A percentile compares a stretch with the other conserved stretches of the same genome.
Evolutionary conservation across 2,797 vertebrate genomes (phyloP).

Genomic region (Hirundo rustica): DNA sequence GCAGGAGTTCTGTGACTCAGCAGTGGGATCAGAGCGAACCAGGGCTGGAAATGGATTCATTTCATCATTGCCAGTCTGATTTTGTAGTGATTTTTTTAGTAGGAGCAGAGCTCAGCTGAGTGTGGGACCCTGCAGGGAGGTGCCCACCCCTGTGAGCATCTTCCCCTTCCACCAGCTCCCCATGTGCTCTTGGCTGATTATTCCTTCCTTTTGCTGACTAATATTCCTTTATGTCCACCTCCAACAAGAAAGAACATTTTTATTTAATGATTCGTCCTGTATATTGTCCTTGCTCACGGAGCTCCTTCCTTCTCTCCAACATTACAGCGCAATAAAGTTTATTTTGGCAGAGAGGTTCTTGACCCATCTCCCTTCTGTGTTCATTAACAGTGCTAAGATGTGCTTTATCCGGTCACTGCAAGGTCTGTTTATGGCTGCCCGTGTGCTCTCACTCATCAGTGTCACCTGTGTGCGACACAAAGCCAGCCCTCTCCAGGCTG

Average conservation of each 20-base stretch:
- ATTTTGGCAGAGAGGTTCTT: background rate
- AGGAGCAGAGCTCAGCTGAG: background rate
- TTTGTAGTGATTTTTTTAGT: background rate
- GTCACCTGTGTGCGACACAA: background rate
- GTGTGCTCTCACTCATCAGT: background rate
- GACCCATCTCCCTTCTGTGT: background rate
- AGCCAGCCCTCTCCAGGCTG: background rate
- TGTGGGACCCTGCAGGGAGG: background rate
- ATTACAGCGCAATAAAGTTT: background rate
- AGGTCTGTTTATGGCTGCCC: background rate
- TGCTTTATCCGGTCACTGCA: background rate
- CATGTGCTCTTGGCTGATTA: background rate
- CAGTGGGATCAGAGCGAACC: background rate
- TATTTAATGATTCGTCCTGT: background rate
- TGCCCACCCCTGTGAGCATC: background rate
- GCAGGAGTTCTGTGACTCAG: background rate
- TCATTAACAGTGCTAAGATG: background rate
- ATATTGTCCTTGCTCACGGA: background rate
- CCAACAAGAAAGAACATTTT: background rate
- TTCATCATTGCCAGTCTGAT: background rate
- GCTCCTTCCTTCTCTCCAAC: background rate
- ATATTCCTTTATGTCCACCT: background rate
- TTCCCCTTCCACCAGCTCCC: background rate
- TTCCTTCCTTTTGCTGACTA: background rate
- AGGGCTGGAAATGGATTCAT: background rate